Conservation (phyloP, 2,113 vertebrate genomes). For the Urocynchramus pylzowi region DNA sequence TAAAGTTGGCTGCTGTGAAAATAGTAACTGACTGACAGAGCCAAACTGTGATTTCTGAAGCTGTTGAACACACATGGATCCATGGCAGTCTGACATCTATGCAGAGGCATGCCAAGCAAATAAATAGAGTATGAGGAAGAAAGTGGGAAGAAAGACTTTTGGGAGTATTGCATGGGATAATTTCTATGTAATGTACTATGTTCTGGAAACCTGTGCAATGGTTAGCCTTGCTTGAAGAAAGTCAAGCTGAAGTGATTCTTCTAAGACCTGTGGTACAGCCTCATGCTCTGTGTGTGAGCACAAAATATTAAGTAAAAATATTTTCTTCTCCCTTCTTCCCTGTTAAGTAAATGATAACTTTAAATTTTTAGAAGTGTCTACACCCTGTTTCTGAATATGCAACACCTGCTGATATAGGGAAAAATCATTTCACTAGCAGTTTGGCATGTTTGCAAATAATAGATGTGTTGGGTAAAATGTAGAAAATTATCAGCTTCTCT, state of each 20-base stretch:
- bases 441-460: neutral
- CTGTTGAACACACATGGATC: neutral
- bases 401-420: neutral
- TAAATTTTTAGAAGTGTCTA: neutral
- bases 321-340: neutral
- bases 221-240: neutral
- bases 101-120: neutral
- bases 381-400: neutral
- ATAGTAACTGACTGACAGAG: neutral
- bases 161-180: neutral
- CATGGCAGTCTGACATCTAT: neutral
- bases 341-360: neutral
- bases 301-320: neutral
- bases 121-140: neutral
- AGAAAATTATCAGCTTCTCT: neutral
- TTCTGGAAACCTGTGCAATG: neutral
- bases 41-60: neutral
- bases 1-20: slow-evolving; percentile 28
- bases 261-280: neutral
- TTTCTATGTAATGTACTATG: neutral
- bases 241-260: neutral
- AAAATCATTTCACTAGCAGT: neutral
- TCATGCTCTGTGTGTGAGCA: neutral
- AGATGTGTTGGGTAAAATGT: neutral
- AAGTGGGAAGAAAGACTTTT: neutral